phyloP scores from a whole-genome alignment of 2,888 invertebrate genomes.

The Scrobipalpa costella region DNA sequence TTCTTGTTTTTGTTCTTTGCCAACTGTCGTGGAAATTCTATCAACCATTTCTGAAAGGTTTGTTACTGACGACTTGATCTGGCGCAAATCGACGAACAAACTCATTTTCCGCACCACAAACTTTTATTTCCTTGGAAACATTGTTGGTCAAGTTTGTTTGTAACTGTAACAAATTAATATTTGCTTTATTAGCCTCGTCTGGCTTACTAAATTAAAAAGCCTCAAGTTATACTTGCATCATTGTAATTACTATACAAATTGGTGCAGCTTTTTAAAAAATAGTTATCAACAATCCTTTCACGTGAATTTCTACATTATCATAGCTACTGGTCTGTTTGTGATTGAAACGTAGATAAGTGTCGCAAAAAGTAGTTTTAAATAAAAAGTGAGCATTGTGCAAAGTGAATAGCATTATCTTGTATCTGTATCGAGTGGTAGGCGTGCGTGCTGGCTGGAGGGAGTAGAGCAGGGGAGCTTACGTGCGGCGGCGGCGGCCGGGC shows the following conservation, averaged over 20 bases:
- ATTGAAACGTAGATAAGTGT: conserved; percentile 3
- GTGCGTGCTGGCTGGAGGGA: conserved; percentile 61
- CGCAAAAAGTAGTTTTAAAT: conserved; percentile 13
- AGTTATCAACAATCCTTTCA: neutral
- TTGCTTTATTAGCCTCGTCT: neutral
- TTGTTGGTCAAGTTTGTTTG: conserved; percentile 22
- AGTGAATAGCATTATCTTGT: conserved; percentile 21
- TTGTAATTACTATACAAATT: neutral
- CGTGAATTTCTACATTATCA: conserved; percentile 11
- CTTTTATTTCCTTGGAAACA: conserved; percentile 20
- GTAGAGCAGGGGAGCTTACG: conserved; percentile 59
- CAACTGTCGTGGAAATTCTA: conserved; percentile 65
- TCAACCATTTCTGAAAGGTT: conserved; percentile 77
- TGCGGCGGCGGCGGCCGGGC: conserved; percentile 71
- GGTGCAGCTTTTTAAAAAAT: neutral
- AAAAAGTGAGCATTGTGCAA: conserved; percentile 24
- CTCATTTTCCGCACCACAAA: conserved; percentile 55
- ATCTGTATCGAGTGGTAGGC: conserved; percentile 25
- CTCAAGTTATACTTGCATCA: neutral
- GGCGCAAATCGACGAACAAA: conserved; percentile 75
- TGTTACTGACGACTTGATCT: conserved; percentile 74
- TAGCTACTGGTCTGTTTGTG: conserved; percentile 1
- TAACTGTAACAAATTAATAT: conserved; percentile 29
- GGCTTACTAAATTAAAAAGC: neutral
- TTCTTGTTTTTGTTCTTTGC: conserved; percentile 52